Evolutionary conservation across 2,888 invertebrate species (phyloP).

Genomic region (Cephus spinipes): DNA sequence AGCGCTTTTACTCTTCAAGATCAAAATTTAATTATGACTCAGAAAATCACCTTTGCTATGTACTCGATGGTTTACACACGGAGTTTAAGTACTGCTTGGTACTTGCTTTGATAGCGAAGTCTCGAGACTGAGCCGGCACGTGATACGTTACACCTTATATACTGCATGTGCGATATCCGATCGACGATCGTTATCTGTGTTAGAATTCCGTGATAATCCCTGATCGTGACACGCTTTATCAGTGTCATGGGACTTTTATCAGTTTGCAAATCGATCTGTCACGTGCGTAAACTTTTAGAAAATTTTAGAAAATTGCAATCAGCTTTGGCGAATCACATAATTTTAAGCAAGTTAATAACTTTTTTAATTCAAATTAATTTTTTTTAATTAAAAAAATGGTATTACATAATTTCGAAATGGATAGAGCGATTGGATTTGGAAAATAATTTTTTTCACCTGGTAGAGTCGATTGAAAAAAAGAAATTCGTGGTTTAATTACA

Average conservation of each 20-base stretch:
- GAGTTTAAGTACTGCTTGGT: background rate
- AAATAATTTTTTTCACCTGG: background rate
- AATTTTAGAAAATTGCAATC: background rate
- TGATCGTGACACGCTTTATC: constrained; percentile 11
- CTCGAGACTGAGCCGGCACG: constrained; percentile 19
- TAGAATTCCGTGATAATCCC: constrained; percentile 11
- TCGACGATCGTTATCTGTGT: constrained; percentile 16
- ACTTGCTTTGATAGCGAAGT: constrained; percentile 6
- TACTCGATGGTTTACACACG: background rate
- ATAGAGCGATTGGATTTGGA: background rate
- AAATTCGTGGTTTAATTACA: background rate
- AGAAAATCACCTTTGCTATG: background rate
- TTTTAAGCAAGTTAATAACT: no score
- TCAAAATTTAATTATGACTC: background rate
- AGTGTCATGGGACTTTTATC: constrained; percentile 1
- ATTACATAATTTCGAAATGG: background rate
- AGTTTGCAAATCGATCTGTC: background rate
- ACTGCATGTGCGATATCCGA: constrained; percentile 7
- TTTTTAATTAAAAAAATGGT: background rate
- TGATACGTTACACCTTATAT: constrained; percentile 13
- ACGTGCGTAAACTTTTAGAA: no score
- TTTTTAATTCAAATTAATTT: no score
- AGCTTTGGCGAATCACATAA: background rate
- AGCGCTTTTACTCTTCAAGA: background rate
- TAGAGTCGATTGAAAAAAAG: background rate